phyloP scores from a whole-genome alignment of 53 echinoderm and acorn worm species.

The Holothuria leucospilota region DNA sequence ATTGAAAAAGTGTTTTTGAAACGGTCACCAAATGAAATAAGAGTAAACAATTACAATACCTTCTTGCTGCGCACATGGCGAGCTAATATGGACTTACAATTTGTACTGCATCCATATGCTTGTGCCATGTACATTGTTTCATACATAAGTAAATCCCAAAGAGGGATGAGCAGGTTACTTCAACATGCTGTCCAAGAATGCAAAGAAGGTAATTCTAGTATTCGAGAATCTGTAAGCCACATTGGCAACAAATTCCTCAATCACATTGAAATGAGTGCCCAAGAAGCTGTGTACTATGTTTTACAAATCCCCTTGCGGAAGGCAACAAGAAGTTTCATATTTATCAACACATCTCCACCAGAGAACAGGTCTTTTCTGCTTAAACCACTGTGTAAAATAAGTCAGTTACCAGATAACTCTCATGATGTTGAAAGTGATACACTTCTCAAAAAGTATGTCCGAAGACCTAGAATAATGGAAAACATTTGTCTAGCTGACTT shows the following conservation, averaged over 20 bases:
- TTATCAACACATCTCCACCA: conserved; percentile 38
- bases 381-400: background rate
- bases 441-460: background rate
- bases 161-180: conserved; percentile 20
- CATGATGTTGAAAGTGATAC: conserved; percentile 1
- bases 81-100: conserved; percentile 20
- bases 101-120: conserved; percentile 22
- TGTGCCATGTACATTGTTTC: conserved; percentile 23
- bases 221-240: conserved; percentile 3
- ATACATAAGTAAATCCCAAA: conserved; percentile 37
- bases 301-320: conserved; percentile 8
- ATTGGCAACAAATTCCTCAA: conserved; percentile 31
- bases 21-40: conserved; percentile 26
- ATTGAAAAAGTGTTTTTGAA: conserved; percentile 39
- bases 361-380: conserved; percentile 4
- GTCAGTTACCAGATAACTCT: conserved; percentile 11
- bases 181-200: conserved; percentile 4
- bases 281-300: conserved; percentile 26
- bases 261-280: conserved; percentile 21
- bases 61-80: conserved; percentile 19
- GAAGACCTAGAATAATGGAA: conserved; percentile 12
- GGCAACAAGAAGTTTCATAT: conserved; percentile 29
- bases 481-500: conserved; percentile 23
- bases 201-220: conserved; percentile 1
- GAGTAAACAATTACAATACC: conserved; percentile 29